Base-by-base conservation (phyloP, 1,140 invertebrate genomes). In the Bacillus rossius region DNA sequence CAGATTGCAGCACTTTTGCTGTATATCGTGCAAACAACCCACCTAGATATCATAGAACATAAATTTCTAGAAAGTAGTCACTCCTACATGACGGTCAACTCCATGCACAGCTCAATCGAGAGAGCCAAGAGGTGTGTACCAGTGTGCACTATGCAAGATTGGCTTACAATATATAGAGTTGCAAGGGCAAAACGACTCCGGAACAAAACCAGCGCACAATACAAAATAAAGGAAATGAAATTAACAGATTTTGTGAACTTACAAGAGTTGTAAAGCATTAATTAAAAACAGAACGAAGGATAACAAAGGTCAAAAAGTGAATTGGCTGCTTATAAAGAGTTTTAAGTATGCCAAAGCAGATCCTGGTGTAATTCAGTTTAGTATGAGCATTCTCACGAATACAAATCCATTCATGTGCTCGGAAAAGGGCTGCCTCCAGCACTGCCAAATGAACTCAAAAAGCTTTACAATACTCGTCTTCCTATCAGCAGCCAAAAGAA, bases 41-140 rank as follows among this genome's bases (percentile, higher is more conserved):
- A 56, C 50, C 22, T 64, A n/a, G 25, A 55, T 29, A 34, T 54
- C 25, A 60, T 64, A 23, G 45, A 62, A 55, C 61, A 63, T 34
- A 63, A 25, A 22, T 63, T 63, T 48, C 54, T 64, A 38, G 49
- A 51, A 55, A 63, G 25, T 41, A 55, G 62, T 13, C 60, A 63
- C 38, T 63, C 41, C 17, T 26, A 55, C 37, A 61, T 64, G 61
- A 53, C 63, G 51, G 58, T 51, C 23, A 69, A 72, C 50, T 61
- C 56, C 10, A 64, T 70, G 25, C 68, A 72, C 52, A 60, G 57
- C 41, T 45, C 56, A 25, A 64, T 64, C 37, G 64, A 65, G 42
- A 17, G 34, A 13, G 29, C 50, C 23, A 43, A 55, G 37, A 63
- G 61, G 54, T 34, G 16, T 23, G 1, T 17, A 38, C 13, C 45